Conservation (phyloP, 2,113 vertebrate genomes). For the Crotalus horridus region DNA sequence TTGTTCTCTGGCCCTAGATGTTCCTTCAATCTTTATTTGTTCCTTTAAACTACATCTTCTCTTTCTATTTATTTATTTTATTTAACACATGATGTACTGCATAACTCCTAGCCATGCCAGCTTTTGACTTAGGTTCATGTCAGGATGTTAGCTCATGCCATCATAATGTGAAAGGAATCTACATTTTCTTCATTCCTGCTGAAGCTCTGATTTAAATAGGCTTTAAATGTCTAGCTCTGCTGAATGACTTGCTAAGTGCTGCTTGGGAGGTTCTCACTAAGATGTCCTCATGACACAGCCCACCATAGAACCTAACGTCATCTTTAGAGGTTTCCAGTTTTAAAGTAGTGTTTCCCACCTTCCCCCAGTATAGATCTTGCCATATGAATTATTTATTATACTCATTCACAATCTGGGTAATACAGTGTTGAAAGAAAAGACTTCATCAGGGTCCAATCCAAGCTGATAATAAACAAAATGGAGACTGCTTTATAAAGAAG, state of each 20-base stretch:
- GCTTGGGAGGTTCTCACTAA: neutral
- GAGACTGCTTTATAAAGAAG: no score
- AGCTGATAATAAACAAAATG: no score
- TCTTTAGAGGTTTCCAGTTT: neutral
- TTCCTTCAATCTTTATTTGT: neutral
- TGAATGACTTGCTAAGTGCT: neutral
- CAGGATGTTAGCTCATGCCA: neutral
- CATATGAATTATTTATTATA: neutral
- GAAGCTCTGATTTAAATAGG: neutral
- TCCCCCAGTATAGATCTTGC: neutral
- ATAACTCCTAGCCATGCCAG: neutral
- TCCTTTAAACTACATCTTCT: neutral
- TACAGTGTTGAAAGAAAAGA: no score
- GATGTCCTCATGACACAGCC: neutral
- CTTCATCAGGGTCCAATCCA: no score
- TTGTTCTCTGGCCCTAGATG: neutral
- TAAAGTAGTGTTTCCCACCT: neutral
- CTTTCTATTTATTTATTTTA: neutral
- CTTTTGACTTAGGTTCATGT: neutral
- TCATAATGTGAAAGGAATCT: neutral
- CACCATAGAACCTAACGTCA: neutral
- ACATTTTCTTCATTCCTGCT: neutral
- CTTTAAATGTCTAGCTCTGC: no score
- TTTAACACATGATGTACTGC: neutral
- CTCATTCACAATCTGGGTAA: neutral